Evolutionary conservation across 2,113 vertebrate species (phyloP), one percentile per base, ranked within the genome.

Genomic region (Cisticola juncidis): DNA sequence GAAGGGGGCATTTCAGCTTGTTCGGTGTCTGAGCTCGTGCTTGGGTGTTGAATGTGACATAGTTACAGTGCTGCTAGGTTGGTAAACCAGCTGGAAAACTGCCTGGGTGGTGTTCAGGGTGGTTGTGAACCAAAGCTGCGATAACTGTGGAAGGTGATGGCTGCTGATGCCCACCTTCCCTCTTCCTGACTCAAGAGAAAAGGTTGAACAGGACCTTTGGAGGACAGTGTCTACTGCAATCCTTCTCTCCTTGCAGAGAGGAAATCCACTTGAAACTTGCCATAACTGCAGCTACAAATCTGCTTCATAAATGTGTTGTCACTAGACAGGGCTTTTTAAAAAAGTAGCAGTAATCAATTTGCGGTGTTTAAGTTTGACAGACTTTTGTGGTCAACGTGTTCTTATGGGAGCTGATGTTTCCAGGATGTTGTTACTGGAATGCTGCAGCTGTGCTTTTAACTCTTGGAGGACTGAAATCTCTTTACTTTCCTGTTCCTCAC

Each of bases 381-480:
- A 78, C 79, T 92, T 95, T 89, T 95, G 96, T 81, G 94, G 93
- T 89, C 74, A 91, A 25, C 54, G 54, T 80, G 88, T 87, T 96
- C 85, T 91, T 93, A 47, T 40, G 93, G 92, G 81, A 80, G 47
- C 47, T 92, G 81, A 83, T 40, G 74, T 86, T 89, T 96, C 68
- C 76, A 6, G 88, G 90, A 87, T 90, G 80, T 85, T 88, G 57
- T 93, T 94, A 69, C 71, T 56, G 88, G 86, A 96, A 95, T 83
- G 51, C 56, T 90, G 80, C 90, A 95, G 95, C 92, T 93, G 66
- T 22, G 19, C 40, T 85, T 95, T 94, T 97, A 96, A 96, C 87
- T 77, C 54, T 61, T 93, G 57, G 38, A 70, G 81, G 35, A 17
- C 40, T 80, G 58, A 50, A 90, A 77, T 44, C 4, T 21, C 28